These are phyloP conservation scores for Saturnia pavonia DNA, from an alignment of 2,888 invertebrate species.

Conservation along the genomic window DNA sequence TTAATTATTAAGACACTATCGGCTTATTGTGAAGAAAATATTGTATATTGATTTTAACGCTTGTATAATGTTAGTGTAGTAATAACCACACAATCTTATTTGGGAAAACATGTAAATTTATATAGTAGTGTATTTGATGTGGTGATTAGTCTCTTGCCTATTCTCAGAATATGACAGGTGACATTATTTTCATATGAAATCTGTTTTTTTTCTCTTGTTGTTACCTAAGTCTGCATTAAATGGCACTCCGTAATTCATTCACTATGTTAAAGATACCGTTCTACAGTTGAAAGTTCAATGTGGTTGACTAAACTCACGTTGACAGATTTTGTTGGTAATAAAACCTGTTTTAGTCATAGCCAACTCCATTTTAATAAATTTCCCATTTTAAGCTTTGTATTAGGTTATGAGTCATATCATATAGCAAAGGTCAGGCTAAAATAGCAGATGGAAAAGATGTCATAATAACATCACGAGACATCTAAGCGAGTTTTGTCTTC, in stretches of 20 bases:
- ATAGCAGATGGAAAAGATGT: neutral
- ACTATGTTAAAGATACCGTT: neutral
- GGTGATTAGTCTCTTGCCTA: neutral
- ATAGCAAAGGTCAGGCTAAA: neutral
- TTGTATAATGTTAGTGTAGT: neutral
- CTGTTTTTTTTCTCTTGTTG: neutral
- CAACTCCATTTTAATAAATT: neutral
- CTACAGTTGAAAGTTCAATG: neutral
- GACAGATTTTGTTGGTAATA: neutral
- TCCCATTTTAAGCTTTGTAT: neutral
- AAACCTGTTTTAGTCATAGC: neutral
- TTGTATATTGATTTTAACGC: neutral
- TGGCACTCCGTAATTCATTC: neutral
- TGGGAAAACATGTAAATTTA: neutral
- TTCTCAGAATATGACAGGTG: too few species aligned
- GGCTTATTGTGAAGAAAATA: neutral
- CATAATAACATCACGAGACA: too few species aligned
- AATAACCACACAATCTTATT: neutral
- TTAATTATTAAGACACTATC: neutral
- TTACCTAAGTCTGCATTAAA: neutral
- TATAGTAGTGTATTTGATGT: neutral
- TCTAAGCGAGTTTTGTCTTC: too few species aligned
- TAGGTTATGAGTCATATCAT: neutral
- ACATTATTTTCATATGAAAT: neutral
- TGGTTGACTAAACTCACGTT: neutral